A percentile compares a stretch with the other conserved stretches of the same genome.
Evolutionary conservation across 2,888 invertebrate genomes (phyloP).

Genomic region (Apodemia mormo): DNA sequence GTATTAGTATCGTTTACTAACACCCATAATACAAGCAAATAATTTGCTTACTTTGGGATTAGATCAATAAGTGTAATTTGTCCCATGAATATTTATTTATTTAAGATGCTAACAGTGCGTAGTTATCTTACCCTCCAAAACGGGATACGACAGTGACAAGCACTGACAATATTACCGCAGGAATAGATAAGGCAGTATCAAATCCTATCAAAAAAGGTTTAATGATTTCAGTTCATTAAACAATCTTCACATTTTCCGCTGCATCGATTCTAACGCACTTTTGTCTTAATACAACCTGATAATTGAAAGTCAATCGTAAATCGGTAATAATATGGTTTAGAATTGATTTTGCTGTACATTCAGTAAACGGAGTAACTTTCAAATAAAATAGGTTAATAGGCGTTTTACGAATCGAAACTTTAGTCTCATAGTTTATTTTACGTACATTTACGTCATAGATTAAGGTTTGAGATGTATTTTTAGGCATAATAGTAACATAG

Average conservation of each 20-base stretch:
- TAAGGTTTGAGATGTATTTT: slow-evolving; percentile 31
- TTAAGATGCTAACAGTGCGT: no score
- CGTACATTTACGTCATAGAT: slow-evolving; percentile 60
- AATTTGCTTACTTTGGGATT: no score
- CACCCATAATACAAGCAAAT: no score
- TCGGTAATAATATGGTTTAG: not conserved
- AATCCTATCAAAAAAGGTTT: no score
- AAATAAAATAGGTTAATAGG: slow-evolving; percentile 77
- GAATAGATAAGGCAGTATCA: no score
- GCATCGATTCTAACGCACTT: not conserved
- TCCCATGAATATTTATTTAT: no score
- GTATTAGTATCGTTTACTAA: no score
- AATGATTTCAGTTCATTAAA: not conserved
- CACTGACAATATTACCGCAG: no score
- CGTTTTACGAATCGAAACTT: slow-evolving; percentile 72
- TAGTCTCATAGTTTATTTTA: slow-evolving; percentile 61
- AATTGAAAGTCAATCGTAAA: not conserved
- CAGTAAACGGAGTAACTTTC: slow-evolving; percentile 59
- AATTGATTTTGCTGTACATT: slow-evolving; percentile 28
- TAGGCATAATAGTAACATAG: not conserved
- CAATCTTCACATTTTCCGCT: slow-evolving; percentile 6
- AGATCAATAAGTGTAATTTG: no score
- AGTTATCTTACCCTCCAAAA: no score
- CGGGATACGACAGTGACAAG: no score
- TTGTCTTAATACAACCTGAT: not conserved